Percentiles rank a stretch among this genome's conserved stretches.
Evolutionary conservation across 2,888 invertebrate species (phyloP).

Genomic region (Diogma glabrata): DNA sequence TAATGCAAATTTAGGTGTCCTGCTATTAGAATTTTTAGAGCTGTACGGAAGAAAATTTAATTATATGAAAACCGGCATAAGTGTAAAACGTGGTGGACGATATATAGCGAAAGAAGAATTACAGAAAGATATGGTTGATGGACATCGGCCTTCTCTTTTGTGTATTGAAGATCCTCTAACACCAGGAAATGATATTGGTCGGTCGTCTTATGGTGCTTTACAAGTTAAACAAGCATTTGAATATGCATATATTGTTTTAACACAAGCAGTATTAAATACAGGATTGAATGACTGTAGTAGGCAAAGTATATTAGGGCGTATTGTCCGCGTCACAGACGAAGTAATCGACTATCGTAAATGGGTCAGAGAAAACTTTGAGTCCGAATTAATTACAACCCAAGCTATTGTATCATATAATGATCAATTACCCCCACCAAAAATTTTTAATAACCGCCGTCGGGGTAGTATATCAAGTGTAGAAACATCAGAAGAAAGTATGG

Average conservation of each 20-base stretch:
- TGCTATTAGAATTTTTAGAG: slow-evolving; percentile 95
- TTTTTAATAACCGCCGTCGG: slow-evolving; percentile 26
- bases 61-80: slow-evolving; percentile 87
- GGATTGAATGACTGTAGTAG: slow-evolving; percentile 44
- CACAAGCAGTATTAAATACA: slow-evolving; percentile 53
- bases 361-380: slow-evolving; percentile 36
- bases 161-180: slow-evolving; percentile 98
- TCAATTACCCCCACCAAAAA: slow-evolving; percentile 20
- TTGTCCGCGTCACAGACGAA: slow-evolving; percentile 87
- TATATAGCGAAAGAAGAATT: slow-evolving; percentile 92
- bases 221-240: slow-evolving; percentile 87
- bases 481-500: slow-evolving; percentile 37
- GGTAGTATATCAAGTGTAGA: slow-evolving; percentile 36
- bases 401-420: slow-evolving; percentile 19
- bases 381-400: slow-evolving; percentile 28
- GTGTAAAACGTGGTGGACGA: slow-evolving; percentile 85
- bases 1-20: slow-evolving; percentile 74
- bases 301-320: slow-evolving; percentile 70
- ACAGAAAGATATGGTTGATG: slow-evolving; percentile 87
- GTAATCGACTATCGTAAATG: slow-evolving; percentile 54
- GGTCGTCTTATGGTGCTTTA: slow-evolving; percentile 74
- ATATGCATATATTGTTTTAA: slow-evolving; percentile 81
- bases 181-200: slow-evolving; percentile 93
- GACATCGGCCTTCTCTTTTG: slow-evolving; percentile 83
- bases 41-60: slow-evolving; percentile 94